Percentiles rank a stretch among this genome's conserved stretches.
Evolutionary conservation across 2,113 vertebrate genomes (phyloP).

Genomic region (Zosterops lateralis): DNA sequence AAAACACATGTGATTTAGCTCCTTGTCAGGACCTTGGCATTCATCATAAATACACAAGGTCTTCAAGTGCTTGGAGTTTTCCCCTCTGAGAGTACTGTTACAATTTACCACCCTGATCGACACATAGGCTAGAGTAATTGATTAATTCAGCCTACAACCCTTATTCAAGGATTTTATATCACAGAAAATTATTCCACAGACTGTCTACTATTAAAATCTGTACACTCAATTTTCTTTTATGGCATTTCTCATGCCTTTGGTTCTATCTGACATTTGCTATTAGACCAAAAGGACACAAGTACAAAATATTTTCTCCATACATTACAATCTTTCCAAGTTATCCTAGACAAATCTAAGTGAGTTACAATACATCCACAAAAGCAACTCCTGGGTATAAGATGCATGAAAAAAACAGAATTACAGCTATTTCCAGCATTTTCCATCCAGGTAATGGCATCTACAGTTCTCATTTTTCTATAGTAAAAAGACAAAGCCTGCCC

Average conservation of each 20-base stretch:
- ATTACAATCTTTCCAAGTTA: background rate
- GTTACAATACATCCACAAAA: background rate
- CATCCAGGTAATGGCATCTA: background rate
- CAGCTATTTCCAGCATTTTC: background rate
- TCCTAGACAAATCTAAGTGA: background rate
- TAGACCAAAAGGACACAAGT: background rate
- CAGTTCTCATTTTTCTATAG: background rate
- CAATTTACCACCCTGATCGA: background rate
- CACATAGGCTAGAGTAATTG: background rate
- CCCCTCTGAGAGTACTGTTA: background rate
- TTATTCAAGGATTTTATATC: background rate
- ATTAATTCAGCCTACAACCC: background rate
- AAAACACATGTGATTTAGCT: accelerated
- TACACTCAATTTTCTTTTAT: background rate
- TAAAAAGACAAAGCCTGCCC: background rate
- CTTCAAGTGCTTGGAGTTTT: background rate
- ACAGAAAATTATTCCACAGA: background rate
- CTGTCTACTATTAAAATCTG: background rate
- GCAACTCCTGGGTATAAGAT: background rate
- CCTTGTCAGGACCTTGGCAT: background rate
- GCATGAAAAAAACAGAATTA: background rate
- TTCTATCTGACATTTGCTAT: background rate
- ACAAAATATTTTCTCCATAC: background rate
- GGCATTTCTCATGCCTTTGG: background rate
- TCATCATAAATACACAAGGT: background rate